A percentile compares a stretch with the other conserved stretches of the same genome.
phyloP scores from a whole-genome alignment of 1,140 invertebrate genomes.

The Bombus balteatus region DNA sequence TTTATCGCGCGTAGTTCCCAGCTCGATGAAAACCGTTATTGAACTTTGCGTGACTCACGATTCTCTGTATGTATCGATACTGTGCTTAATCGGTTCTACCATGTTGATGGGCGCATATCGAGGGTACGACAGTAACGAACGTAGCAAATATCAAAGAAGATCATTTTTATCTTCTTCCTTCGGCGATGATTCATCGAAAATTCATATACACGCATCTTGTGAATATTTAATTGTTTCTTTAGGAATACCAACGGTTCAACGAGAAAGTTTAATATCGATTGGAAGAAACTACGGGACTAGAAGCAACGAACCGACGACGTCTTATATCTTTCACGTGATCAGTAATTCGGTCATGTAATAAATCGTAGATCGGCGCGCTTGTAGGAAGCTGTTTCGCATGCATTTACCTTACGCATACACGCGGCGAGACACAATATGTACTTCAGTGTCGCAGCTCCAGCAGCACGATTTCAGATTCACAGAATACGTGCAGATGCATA shows the following conservation, averaged over 20 bases:
- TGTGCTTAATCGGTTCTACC: neutral
- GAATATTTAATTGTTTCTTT: neutral
- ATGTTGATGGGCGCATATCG: neutral
- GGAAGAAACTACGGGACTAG: neutral
- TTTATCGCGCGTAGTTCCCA: conserved; percentile 36
- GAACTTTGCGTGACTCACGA: conserved; percentile 9
- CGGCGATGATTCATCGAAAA: neutral
- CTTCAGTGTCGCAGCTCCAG: conserved; percentile 23
- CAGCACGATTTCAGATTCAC: conserved; percentile 38
- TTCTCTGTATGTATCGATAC: neutral
- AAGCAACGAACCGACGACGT: neutral
- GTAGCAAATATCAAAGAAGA: no score
- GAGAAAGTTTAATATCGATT: neutral
- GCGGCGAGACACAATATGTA: conserved; percentile 8
- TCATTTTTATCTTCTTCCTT: neutral
- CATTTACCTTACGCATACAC: conserved; percentile 30
- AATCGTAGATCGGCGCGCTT: conserved; percentile 40
- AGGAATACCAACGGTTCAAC: neutral
- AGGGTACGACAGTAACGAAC: no score
- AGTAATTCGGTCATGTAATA: conserved; percentile 44
- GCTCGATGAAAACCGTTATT: conserved; percentile 32
- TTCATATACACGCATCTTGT: neutral
- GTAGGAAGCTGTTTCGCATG: conserved; percentile 6
- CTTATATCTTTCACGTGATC: neutral
- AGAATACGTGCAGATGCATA: conserved; percentile 33